Evolutionary conservation across 2,888 invertebrate species (phyloP).

Genomic region (Sturmia bella): DNA sequence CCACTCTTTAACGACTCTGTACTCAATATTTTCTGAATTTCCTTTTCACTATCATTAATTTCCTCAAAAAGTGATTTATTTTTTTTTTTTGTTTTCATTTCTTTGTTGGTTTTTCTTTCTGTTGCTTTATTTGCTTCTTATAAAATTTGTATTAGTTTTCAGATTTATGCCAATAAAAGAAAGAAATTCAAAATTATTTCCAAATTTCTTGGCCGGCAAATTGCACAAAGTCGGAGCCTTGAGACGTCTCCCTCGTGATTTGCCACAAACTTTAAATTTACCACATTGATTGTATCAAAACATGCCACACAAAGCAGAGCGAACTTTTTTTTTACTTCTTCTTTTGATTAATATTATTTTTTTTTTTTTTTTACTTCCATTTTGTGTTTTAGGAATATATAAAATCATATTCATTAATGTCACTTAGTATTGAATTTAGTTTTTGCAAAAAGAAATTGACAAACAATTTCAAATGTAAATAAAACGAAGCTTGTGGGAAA

Average conservation of each 20-base stretch:
- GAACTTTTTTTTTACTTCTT: conserved; percentile 52
- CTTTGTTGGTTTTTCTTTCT: not conserved
- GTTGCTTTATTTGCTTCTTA: conserved; percentile 50
- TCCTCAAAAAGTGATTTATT: not conserved
- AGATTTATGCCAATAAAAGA: conserved; percentile 15
- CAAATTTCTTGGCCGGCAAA: conserved; percentile 12
- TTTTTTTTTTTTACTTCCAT: not conserved
- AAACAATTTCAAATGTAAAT: conserved; percentile 17
- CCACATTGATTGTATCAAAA: conserved; percentile 53
- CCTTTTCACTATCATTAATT: conserved; percentile 61
- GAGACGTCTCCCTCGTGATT: conserved; percentile 27
- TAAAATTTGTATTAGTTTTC: conserved; percentile 8
- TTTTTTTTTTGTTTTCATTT: conserved; percentile 5
- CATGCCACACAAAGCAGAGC: conserved; percentile 72
- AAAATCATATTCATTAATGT: conserved; percentile 42
- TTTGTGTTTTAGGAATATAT: conserved; percentile 8
- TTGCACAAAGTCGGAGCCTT: conserved; percentile 26
- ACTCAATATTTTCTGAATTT: conserved; percentile 41
- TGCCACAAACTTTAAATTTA: conserved; percentile 12
- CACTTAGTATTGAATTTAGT: conserved; percentile 14
- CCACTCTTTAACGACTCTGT: conserved; percentile 12
- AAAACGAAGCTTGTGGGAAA: conserved; percentile 6
- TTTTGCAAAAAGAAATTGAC: not conserved
- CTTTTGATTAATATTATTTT: not conserved
- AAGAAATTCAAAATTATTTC: conserved; percentile 13